These are phyloP conservation scores for Gavialis gangeticus DNA, from an alignment of 2,113 vertebrate species.

Conservation along the genomic window DNA sequence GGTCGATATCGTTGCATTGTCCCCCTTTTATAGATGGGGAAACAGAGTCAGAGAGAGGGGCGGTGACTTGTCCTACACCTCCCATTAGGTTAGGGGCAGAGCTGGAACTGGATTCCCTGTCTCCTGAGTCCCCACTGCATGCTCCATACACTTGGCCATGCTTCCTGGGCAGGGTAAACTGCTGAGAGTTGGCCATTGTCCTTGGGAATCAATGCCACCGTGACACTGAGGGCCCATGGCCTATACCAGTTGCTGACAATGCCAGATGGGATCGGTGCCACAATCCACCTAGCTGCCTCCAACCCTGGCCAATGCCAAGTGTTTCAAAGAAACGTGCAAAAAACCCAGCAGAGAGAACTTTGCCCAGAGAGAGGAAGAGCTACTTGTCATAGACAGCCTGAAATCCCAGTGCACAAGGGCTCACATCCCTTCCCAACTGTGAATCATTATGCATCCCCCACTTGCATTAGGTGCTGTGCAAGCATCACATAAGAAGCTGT, in stretches of 20 bases:
- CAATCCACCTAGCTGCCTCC: neutral
- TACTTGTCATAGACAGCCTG: neutral
- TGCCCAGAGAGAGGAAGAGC: neutral
- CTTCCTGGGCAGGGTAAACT: neutral
- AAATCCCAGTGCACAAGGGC: too few species aligned
- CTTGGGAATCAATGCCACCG: too few species aligned
- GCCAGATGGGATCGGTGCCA: neutral
- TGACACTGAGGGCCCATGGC: neutral
- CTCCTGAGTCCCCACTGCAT: neutral
- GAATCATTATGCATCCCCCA: neutral
- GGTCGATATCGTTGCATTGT: neutral
- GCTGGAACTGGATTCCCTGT: neutral
- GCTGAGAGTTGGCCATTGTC: neutral
- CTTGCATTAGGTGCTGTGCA: neutral
- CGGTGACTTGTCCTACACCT: fast-evolving
- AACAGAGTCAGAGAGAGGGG: neutral
- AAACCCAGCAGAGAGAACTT: neutral
- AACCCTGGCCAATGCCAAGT: neutral
- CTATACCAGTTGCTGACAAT: neutral
- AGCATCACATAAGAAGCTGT: neutral
- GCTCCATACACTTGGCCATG: neutral
- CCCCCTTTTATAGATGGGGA: fast-evolving
- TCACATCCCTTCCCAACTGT: too few species aligned
- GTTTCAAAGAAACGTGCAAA: neutral
- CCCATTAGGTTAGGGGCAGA: neutral